Percentiles rank a stretch among this genome's conserved stretches.
Conservation (phyloP, 2,888 invertebrate species). For the Cryptus armator region DNA sequence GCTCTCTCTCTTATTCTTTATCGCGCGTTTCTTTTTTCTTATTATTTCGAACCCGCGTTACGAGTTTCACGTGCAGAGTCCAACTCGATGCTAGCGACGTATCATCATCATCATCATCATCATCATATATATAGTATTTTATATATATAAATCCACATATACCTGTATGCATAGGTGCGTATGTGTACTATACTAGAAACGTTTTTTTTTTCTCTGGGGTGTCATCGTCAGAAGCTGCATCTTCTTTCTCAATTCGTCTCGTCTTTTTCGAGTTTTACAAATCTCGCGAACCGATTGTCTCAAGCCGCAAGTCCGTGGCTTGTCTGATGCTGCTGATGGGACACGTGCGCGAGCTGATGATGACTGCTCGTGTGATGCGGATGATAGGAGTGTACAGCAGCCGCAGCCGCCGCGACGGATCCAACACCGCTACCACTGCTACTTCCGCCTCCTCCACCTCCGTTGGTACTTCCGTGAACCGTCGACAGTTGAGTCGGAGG, state of each 20-base stretch:
- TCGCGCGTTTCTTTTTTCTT: slow-evolving; percentile 11
- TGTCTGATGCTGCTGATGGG: slow-evolving; percentile 81
- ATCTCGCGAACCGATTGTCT: slow-evolving; percentile 43
- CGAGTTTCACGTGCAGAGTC: slow-evolving; percentile 63
- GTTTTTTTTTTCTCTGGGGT: slow-evolving; percentile 61
- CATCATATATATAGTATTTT: slow-evolving; percentile 47
- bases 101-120: slow-evolving; percentile 34
- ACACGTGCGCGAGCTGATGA: slow-evolving; percentile 81
- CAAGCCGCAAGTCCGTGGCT: slow-evolving; percentile 83
- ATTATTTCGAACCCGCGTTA: slow-evolving; percentile 22
- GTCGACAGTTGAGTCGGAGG: slow-evolving; percentile 78
- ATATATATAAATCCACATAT: slow-evolving; percentile 66
- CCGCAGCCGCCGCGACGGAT: slow-evolving; percentile 70
- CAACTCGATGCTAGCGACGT: slow-evolving; percentile 65
- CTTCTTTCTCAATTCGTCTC: slow-evolving; percentile 1
- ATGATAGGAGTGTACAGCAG: slow-evolving; percentile 70
- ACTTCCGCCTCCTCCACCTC: slow-evolving; percentile 57
- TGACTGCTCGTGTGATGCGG: slow-evolving; percentile 74
- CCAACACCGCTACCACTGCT: slow-evolving; percentile 65
- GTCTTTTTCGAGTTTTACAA: background rate
- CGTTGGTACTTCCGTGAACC: slow-evolving; percentile 61
- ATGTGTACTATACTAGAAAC: slow-evolving; percentile 51
- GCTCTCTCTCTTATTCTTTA: slow-evolving; percentile 42
- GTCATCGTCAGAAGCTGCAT: slow-evolving; percentile 31
- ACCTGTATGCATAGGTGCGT: slow-evolving; percentile 63